Percentiles rank a stretch among this genome's conserved stretches.
These are phyloP conservation scores for Papilio machaon DNA, from an alignment of 1,140 invertebrate genomes.

Conservation along the genomic window DNA sequence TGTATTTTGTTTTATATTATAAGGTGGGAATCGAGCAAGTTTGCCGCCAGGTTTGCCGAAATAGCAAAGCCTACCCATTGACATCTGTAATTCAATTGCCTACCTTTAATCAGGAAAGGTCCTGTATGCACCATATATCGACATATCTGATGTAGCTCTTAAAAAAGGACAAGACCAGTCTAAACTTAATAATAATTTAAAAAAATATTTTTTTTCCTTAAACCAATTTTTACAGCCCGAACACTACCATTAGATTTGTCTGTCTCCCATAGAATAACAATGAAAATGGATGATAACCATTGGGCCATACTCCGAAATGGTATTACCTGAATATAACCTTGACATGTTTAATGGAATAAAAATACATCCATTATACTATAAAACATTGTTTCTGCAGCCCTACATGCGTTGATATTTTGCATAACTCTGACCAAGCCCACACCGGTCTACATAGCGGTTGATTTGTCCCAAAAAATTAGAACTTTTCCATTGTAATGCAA, in stretches of 20 bases:
- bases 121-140: no score
- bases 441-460: background rate
- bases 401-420: background rate
- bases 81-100: no score
- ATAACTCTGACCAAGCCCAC: background rate
- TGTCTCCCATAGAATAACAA: background rate
- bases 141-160: no score
- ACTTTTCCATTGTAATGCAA: conserved; percentile 10
- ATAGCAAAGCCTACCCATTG: no score
- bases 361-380: no score
- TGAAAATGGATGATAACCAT: background rate
- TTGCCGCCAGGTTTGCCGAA: no score
- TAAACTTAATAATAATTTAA: no score
- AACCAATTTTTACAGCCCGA: no score
- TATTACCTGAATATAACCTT: background rate
- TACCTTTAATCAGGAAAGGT: no score
- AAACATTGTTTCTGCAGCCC: background rate
- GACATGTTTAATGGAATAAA: background rate
- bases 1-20: background rate
- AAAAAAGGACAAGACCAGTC: no score
- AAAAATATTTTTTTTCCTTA: no score
- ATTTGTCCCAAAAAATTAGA: background rate
- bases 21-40: background rate
- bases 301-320: background rate
- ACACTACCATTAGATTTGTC: no score